Evolutionary conservation across 2,113 vertebrate genomes (phyloP).

Genomic region (Brachionichthys hirsutus): DNA sequence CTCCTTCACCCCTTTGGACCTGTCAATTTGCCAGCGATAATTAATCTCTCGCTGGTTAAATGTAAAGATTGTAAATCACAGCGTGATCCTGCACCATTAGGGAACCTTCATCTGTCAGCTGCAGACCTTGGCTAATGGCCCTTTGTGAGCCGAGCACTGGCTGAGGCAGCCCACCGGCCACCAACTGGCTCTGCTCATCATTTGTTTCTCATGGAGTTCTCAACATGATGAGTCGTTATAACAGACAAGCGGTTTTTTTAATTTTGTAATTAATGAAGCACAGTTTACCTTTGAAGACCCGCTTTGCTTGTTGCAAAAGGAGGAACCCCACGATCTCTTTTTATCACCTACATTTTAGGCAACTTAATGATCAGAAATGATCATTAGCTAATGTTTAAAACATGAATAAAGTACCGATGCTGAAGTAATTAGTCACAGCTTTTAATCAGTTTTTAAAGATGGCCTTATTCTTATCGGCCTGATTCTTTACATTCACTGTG

Average conservation of each 20-base stretch:
- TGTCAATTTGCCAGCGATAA: constrained; percentile 71
- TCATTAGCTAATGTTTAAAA: neutral
- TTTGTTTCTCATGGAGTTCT: constrained; percentile 48
- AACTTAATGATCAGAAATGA: too few relatives aligned
- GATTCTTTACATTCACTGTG: neutral
- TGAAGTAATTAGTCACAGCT: constrained; percentile 5
- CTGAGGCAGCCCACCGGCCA: constrained; percentile 49
- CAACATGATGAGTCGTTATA: neutral
- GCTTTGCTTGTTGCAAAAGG: neutral
- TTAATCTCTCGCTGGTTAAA: constrained; percentile 77
- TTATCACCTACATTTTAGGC: neutral
- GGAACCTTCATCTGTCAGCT: constrained; percentile 71
- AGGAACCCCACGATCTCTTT: neutral
- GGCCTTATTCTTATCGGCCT: neutral
- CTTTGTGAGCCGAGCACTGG: constrained; percentile 57
- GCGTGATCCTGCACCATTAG: constrained; percentile 57
- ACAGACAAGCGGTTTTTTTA: neutral
- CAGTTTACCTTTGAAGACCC: too few relatives aligned
- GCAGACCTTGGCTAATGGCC: constrained; percentile 69
- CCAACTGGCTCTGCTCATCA: constrained; percentile 50
- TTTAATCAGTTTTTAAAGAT: constrained; percentile 9
- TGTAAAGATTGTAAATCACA: constrained; percentile 79
- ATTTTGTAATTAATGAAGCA: neutral
- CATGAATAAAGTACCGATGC: neutral
- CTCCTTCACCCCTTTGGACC: constrained; percentile 60